phyloP scores from a whole-genome alignment of 30 jellyfish, hydroid and myxozoan species.

The Clytia hemisphaerica region DNA sequence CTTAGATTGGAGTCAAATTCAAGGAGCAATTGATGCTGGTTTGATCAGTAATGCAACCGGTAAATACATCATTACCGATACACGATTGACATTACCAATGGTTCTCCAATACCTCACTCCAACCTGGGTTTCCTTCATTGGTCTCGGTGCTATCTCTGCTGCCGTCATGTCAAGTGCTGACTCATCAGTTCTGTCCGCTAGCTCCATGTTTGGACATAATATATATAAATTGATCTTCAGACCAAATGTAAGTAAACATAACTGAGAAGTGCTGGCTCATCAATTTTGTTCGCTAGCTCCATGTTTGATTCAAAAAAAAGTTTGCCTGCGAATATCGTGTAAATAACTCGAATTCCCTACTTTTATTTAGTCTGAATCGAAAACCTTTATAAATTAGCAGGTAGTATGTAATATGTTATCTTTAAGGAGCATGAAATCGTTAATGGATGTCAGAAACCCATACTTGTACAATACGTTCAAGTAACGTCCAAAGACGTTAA shows the following conservation, averaged over 20 bases:
- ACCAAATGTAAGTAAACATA: constrained; percentile 47
- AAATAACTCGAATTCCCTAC: too few species aligned
- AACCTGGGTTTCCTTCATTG: constrained; percentile 71
- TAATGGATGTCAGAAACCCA: too few species aligned
- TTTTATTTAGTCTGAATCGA: too few species aligned
- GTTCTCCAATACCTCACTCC: constrained; percentile 89
- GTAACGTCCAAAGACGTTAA: too few species aligned
- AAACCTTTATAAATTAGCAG: too few species aligned
- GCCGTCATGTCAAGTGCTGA: constrained; percentile 95
- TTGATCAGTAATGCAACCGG: constrained; percentile 5
- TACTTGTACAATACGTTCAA: too few species aligned
- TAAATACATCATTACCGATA: constrained; percentile 34
- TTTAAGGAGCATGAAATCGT: too few species aligned
- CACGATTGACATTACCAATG: constrained; percentile 68
- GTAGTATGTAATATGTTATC: too few species aligned
- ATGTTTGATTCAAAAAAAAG: too few species aligned
- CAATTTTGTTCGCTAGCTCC: too few species aligned
- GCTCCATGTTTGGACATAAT: constrained; percentile 81
- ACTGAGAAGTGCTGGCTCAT: background rate
- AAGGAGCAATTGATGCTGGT: constrained; percentile 18
- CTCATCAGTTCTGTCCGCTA: constrained; percentile 78
- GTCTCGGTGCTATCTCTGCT: constrained; percentile 91
- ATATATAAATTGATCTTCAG: constrained; percentile 52
- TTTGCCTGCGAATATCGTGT: too few species aligned
- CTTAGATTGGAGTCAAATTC: constrained; percentile 29